Evolutionary conservation across 2,113 vertebrate species (phyloP).

Genomic region (Corydoras maculifer): DNA sequence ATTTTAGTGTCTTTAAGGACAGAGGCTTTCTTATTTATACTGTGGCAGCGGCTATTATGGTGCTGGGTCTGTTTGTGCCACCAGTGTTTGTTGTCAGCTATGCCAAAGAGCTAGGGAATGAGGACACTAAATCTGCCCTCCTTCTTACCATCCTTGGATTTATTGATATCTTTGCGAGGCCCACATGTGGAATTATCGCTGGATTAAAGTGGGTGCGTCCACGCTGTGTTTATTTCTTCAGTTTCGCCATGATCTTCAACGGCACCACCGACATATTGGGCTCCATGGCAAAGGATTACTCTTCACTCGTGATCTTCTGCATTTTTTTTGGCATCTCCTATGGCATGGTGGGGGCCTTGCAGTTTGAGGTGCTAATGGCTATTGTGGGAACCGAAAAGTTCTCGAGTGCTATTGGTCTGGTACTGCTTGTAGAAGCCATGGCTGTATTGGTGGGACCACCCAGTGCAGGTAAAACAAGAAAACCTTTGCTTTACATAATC

Average conservation of each 20-base stretch:
- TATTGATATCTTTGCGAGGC: slow-evolving; percentile 88
- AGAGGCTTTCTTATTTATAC: slow-evolving; percentile 84
- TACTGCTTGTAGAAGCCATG: slow-evolving; percentile 84
- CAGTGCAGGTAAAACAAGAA: slow-evolving; percentile 67
- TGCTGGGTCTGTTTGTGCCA: slow-evolving; percentile 90
- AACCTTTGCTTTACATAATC: no score
- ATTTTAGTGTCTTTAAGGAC: slow-evolving; percentile 84
- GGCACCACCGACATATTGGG: slow-evolving; percentile 83
- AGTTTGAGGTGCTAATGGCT: slow-evolving; percentile 97
- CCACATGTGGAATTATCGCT: slow-evolving; percentile 77
- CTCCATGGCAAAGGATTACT: slow-evolving; percentile 71
- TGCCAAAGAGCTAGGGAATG: slow-evolving; percentile 80
- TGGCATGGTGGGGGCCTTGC: slow-evolving; percentile 94
- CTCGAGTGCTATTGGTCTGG: slow-evolving; percentile 90
- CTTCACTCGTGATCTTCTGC: slow-evolving; percentile 78
- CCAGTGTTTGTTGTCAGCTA: slow-evolving; percentile 92
- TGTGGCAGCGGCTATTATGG: slow-evolving; percentile 86
- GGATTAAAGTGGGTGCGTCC: slow-evolving; percentile 82
- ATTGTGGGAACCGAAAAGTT: slow-evolving; percentile 89
- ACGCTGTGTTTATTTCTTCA: slow-evolving; percentile 85
- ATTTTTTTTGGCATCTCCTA: slow-evolving; percentile 96
- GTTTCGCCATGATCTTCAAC: slow-evolving; percentile 91
- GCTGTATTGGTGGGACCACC: slow-evolving; percentile 90
- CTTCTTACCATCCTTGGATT: slow-evolving; percentile 87
- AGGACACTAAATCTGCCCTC: slow-evolving; percentile 82